Evolutionary conservation across 2,113 vertebrate genomes (phyloP).

Genomic region (Mohoua ochrocephala): DNA sequence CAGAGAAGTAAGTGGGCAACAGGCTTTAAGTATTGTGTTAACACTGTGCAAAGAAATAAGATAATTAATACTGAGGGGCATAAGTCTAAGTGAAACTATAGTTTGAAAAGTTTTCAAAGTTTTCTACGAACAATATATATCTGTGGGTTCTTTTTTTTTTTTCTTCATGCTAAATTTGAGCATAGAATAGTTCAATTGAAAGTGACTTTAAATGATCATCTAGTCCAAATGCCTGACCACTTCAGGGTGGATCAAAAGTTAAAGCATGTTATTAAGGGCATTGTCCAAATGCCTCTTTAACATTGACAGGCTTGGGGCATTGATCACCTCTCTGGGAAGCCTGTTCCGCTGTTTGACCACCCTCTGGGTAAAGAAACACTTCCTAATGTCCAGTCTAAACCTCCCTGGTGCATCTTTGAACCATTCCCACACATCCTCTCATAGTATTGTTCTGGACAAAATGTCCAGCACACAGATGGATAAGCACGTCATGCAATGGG

Average conservation of each 20-base stretch:
- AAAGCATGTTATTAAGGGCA: neutral
- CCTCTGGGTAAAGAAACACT: neutral
- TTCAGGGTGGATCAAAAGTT: neutral
- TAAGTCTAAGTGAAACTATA: neutral
- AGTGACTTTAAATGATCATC: neutral
- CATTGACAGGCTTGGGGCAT: neutral
- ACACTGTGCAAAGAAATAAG: neutral
- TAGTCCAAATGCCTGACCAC: neutral
- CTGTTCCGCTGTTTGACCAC: neutral
- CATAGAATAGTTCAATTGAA: neutral
- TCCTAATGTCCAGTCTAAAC: neutral
- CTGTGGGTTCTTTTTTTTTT: neutral
- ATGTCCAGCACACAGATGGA: neutral
- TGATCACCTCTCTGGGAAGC: neutral
- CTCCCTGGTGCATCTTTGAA: neutral
- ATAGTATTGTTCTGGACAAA: neutral
- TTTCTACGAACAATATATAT: constrained; percentile 10
- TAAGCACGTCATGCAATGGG: neutral
- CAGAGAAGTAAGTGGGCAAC: neutral
- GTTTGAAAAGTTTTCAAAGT: neutral
- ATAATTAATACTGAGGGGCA: neutral
- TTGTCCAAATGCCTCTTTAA: neutral
- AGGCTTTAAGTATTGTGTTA: neutral
- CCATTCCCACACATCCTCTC: neutral
- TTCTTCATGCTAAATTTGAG: neutral